These are phyloP conservation scores for Psittacula cyanocephala DNA, from an alignment of 2,113 vertebrate species.

Conservation along the genomic window DNA sequence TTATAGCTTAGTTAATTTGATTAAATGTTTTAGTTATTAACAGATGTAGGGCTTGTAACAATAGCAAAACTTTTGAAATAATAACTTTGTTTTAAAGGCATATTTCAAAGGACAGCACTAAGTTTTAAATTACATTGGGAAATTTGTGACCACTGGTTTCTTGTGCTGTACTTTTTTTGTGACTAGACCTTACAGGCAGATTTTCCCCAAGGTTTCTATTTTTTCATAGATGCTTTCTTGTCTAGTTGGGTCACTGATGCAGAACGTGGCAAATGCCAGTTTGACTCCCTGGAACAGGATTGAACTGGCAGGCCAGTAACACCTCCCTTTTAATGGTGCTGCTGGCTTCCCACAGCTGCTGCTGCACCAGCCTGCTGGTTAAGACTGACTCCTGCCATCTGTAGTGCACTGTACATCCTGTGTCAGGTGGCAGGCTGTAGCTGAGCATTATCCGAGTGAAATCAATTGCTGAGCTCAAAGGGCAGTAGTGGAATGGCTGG, in stretches of 20 bases:
- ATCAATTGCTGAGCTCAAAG: rapidly evolving
- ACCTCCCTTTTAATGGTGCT: background rate
- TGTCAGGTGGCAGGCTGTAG: rapidly evolving
- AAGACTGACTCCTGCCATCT: rapidly evolving
- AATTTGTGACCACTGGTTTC: background rate
- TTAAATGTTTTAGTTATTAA: constrained; percentile 49
- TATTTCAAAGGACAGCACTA: background rate
- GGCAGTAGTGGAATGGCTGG: background rate
- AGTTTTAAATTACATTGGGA: background rate
- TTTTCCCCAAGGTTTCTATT: background rate
- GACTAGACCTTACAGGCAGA: background rate
- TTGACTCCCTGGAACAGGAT: background rate
- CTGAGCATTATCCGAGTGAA: background rate
- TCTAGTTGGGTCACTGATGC: background rate
- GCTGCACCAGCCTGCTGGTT: background rate
- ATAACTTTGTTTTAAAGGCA: background rate
- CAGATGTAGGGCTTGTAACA: constrained; percentile 15
- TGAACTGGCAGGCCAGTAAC: background rate
- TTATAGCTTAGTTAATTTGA: constrained; percentile 52
- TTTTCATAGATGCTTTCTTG: background rate
- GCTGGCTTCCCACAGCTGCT: background rate
- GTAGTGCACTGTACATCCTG: rapidly evolving
- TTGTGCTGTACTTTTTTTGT: background rate
- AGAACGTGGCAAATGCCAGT: background rate
- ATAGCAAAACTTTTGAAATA: constrained; percentile 19